phyloP scores from a whole-genome alignment of 2,113 vertebrate species.

The Monopterus albus region DNA sequence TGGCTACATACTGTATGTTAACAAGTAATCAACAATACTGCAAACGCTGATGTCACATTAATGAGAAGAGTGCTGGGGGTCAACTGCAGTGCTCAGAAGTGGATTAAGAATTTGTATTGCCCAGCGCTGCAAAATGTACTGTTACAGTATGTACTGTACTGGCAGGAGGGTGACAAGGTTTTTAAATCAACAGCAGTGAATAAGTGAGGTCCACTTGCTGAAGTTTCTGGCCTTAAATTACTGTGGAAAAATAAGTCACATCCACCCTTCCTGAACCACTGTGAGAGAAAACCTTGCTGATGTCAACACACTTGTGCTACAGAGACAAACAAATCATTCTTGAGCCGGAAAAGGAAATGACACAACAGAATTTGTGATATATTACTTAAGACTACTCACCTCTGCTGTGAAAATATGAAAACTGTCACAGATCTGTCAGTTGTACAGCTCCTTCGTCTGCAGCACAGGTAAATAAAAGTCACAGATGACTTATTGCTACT shows the following conservation, averaged over 20 bases:
- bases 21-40: no score
- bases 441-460: background rate
- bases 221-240: background rate
- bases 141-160: no score
- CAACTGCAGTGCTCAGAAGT: no score
- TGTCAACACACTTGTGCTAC: background rate
- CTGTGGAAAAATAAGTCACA: background rate
- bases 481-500: conserved; percentile 10
- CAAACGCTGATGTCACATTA: no score
- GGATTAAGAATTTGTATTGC: no score
- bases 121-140: no score
- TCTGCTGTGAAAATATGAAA: background rate
- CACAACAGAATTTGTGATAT: background rate
- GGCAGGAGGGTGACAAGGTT: no score
- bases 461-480: conserved; percentile 11
- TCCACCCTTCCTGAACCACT: no score
- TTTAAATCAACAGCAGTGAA: background rate
- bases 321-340: background rate
- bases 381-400: background rate
- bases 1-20: no score
- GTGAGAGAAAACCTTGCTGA: no score
- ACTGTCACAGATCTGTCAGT: background rate
- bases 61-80: no score
- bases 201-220: background rate
- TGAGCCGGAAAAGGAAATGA: background rate